Percentiles rank a stretch among this genome's conserved stretches.
Conservation (phyloP, 2,888 invertebrate species). For the Chloromyia formosa region DNA sequence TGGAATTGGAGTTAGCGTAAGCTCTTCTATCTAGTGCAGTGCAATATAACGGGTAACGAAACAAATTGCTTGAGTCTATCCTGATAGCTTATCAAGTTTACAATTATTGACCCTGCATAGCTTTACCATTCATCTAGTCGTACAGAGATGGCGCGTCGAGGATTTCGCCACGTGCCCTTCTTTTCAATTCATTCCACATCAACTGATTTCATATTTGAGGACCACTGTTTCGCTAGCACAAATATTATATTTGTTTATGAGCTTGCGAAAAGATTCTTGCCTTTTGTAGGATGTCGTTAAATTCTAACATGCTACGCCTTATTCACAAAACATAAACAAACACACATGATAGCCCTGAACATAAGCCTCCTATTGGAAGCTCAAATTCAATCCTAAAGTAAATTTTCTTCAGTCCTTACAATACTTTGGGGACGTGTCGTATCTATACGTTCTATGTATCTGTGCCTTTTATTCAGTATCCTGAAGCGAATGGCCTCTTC, state of each 20-base stretch:
- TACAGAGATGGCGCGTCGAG: no score
- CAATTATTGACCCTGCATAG: no score
- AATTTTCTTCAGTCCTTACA: not conserved
- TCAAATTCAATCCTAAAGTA: not conserved
- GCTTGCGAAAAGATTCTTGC: not conserved
- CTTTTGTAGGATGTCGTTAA: not conserved
- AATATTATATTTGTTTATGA: conserved; percentile 1
- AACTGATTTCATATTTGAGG: not conserved
- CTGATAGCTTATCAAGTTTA: no score
- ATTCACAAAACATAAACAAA: not conserved
- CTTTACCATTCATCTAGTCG: no score
- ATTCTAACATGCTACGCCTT: not conserved
- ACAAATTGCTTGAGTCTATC: no score
- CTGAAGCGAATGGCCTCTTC: not conserved
- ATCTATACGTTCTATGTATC: no score
- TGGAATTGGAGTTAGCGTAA: no score
- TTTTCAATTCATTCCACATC: no score
- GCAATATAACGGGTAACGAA: no score
- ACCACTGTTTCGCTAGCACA: not conserved
- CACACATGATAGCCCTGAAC: conserved; percentile 1
- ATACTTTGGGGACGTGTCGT: no score
- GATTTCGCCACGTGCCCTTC: no score
- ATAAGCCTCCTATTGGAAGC: not conserved
- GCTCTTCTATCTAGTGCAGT: no score
- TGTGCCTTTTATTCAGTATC: not conserved